Conservation (phyloP, 2,888 invertebrate genomes). For the Ophion costatus region DNA sequence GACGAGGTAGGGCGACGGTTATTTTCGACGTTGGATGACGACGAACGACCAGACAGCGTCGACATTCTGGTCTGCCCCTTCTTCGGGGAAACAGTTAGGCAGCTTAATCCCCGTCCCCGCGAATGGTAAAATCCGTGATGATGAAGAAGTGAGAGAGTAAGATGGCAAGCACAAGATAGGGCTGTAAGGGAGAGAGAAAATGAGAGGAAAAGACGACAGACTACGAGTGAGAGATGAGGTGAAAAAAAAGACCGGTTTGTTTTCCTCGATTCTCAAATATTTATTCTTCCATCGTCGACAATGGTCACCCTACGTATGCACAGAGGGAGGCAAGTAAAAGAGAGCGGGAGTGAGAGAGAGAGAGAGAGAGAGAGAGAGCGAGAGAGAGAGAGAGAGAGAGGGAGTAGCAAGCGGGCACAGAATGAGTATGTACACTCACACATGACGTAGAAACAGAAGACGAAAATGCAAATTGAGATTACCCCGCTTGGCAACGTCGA, state of each 20-base stretch:
- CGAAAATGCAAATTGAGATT: conserved; percentile 83
- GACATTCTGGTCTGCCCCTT: conserved; percentile 20
- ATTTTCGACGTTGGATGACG: conserved; percentile 39
- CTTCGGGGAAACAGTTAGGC: neutral
- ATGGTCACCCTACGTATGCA: conserved; percentile 58
- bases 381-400: neutral
- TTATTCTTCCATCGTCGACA: conserved; percentile 75
- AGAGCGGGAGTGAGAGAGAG: neutral
- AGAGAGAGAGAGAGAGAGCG: neutral
- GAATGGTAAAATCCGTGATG: conserved; percentile 31
- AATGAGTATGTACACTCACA: conserved; percentile 40
- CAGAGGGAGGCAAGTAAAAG: too few relatives aligned
- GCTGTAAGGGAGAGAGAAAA: neutral
- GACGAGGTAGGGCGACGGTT: conserved; percentile 19
- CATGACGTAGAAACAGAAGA: conserved; percentile 69
- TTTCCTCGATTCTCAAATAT: conserved; percentile 69
- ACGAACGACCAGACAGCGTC: conserved; percentile 26
- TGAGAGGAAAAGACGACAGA: neutral
- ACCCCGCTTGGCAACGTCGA: conserved; percentile 74
- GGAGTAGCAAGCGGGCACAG: conserved; percentile 23
- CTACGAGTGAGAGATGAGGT: conserved; percentile 4
- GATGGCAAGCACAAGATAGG: too few relatives aligned
- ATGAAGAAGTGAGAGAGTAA: conserved; percentile 16
- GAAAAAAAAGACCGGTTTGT: conserved; percentile 19
- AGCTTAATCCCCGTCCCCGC: conserved; percentile 24